These are phyloP conservation scores for Ormyrus labotus DNA, from an alignment of 2,888 invertebrate genomes.

Conservation along the genomic window DNA sequence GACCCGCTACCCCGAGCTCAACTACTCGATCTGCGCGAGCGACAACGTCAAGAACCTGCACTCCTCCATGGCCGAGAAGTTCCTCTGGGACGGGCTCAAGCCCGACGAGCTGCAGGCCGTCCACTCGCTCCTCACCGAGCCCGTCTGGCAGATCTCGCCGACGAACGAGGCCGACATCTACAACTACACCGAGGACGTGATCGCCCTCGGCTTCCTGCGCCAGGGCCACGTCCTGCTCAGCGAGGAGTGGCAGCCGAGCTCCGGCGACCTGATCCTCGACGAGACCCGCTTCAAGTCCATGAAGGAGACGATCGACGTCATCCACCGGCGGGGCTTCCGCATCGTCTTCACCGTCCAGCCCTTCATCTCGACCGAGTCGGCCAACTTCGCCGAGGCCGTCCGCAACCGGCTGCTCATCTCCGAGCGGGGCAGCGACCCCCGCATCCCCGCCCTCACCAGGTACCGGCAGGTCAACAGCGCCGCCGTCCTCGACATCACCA, in stretches of 20 bases:
- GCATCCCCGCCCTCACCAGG: constrained; percentile 87
- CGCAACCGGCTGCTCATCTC: constrained; percentile 85
- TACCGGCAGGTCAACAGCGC: constrained; percentile 89
- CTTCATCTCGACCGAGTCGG: constrained; percentile 91
- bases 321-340: constrained; percentile 90
- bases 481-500: constrained; percentile 91
- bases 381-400: constrained; percentile 88
- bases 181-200: constrained; percentile 90
- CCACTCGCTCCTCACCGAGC: constrained; percentile 87
- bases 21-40: constrained; percentile 90
- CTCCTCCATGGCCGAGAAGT: constrained; percentile 86
- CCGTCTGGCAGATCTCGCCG: constrained; percentile 91
- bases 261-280: constrained; percentile 93
- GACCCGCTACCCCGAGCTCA: constrained; percentile 84
- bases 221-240: constrained; percentile 88
- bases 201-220: constrained; percentile 85
- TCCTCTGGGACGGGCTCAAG: constrained; percentile 89
- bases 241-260: constrained; percentile 89
- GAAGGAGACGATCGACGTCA: constrained; percentile 86
- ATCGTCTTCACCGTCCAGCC: constrained; percentile 94
- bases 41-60: constrained; percentile 88
- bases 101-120: constrained; percentile 85
- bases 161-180: constrained; percentile 83
- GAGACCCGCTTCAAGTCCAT: constrained; percentile 85
- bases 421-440: constrained; percentile 86